Conservation (phyloP, 2,888 invertebrate species). For the Dicranocentrus wangi region DNA sequence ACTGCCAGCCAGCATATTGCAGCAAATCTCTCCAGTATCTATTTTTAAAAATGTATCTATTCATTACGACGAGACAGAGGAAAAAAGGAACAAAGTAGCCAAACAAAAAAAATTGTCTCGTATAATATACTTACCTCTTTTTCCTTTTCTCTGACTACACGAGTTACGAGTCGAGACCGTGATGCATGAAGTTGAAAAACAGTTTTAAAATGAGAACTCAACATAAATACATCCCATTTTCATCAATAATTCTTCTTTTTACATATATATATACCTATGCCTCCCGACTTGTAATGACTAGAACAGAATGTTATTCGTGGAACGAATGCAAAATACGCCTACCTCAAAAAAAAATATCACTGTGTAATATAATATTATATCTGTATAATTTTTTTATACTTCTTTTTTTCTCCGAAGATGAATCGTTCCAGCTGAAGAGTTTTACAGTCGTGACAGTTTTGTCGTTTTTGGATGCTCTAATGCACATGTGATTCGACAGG, state of each 20-base stretch:
- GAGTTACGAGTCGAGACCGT: too few species aligned
- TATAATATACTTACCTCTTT: too few species aligned
- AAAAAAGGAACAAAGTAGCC: constrained; percentile 7
- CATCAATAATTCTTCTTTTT: too few species aligned
- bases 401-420: neutral
- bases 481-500: constrained; percentile 13
- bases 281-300: too few species aligned
- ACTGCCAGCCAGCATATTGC: neutral
- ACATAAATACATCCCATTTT: too few species aligned
- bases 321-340: too few species aligned
- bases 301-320: too few species aligned
- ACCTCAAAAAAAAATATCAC: neutral
- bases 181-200: too few species aligned
- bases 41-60: constrained; percentile 23
- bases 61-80: neutral
- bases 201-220: too few species aligned
- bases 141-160: too few species aligned
- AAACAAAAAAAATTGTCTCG: constrained; percentile 21
- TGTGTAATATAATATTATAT: neutral
- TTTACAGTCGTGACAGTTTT: neutral
- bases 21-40: constrained; percentile 36
- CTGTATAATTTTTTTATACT: neutral
- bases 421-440: constrained; percentile 10
- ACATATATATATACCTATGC: too few species aligned
- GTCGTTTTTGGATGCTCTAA: neutral